Percentiles rank a stretch among this genome's conserved stretches.
Evolutionary conservation across 2,797 vertebrate species (phyloP).

Genomic region (Helicolenus hilgendorfi): DNA sequence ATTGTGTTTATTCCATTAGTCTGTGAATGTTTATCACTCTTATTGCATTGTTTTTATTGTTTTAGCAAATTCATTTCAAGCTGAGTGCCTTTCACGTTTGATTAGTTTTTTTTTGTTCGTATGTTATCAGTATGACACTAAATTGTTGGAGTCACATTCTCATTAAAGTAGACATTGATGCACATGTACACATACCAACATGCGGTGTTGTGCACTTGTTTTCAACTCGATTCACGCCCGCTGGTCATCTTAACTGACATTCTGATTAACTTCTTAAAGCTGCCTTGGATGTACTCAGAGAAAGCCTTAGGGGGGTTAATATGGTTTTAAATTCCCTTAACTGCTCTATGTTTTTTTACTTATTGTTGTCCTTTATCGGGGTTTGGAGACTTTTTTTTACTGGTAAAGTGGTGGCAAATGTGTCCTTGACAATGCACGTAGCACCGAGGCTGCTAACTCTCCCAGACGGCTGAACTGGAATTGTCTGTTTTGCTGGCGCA

Average conservation of each 20-base stretch:
- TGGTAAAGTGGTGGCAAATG: no score
- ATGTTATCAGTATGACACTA: not conserved
- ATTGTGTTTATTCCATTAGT: conserved; percentile 2
- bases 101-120: not conserved
- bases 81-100: not conserved
- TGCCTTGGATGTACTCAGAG: not conserved
- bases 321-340: not conserved
- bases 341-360: not conserved
- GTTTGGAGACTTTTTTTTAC: not conserved
- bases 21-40: not conserved
- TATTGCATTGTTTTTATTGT: not conserved
- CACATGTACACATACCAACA: not conserved
- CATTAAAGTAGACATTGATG: not conserved
- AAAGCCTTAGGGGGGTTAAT: not conserved
- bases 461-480: not conserved
- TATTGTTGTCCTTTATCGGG: not conserved
- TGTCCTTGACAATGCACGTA: no score
- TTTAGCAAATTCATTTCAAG: not conserved
- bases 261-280: not conserved
- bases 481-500: not conserved
- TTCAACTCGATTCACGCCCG: not conserved
- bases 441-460: accelerated
- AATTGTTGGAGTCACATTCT: not conserved
- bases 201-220: not conserved
- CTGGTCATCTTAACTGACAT: not conserved